Conservation (phyloP, 2,797 vertebrate genomes). For the Sus cebifrons region DNA sequence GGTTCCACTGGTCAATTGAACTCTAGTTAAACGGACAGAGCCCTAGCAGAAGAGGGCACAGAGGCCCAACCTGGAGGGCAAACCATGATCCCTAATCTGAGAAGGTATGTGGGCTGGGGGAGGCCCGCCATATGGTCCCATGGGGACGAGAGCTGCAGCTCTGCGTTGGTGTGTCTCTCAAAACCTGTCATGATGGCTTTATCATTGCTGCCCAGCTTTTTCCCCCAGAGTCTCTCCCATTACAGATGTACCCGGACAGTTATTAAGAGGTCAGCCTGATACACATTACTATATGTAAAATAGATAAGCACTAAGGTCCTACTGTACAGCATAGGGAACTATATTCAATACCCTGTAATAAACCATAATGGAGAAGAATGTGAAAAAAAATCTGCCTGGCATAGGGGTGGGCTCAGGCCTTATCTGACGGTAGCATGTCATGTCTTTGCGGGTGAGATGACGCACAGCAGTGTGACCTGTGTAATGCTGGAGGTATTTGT, state of each 20-base stretch:
- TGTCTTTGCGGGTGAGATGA: background rate
- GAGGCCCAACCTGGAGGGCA: background rate
- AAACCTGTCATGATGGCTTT: background rate
- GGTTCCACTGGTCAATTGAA: background rate
- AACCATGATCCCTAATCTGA: background rate
- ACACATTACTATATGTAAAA: too few species aligned
- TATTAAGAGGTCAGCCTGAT: background rate
- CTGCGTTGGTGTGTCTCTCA: too few species aligned
- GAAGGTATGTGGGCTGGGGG: background rate
- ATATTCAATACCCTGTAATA: too few species aligned
- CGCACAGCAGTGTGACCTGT: rapidly evolving
- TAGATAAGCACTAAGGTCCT: too few species aligned
- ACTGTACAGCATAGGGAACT: too few species aligned
- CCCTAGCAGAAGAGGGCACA: background rate
- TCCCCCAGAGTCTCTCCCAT: background rate
- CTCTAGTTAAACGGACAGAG: background rate
- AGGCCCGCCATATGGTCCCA: background rate
- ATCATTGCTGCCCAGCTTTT: background rate
- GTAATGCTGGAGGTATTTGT: background rate
- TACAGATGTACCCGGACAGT: background rate
- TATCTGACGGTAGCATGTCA: background rate
- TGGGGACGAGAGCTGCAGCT: background rate
- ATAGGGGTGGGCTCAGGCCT: background rate
- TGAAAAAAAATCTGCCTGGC: background rate
- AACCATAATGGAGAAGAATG: too few species aligned